Evolutionary conservation across 2,888 invertebrate species (phyloP).

Genomic region (Hypsopygia costalis): DNA sequence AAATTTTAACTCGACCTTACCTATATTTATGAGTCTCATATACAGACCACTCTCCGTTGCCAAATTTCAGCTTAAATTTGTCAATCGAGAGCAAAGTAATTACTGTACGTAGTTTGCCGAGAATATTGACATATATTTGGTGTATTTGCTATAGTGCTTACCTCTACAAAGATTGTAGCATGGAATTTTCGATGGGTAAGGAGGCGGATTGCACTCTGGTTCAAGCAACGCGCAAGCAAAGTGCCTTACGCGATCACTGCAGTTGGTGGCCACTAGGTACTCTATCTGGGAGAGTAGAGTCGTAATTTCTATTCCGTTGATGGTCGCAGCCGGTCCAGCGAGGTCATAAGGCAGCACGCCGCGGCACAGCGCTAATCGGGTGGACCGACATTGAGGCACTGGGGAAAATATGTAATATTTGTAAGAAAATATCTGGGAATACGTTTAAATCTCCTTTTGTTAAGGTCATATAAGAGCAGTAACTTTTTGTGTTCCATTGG

Average conservation of each 20-base stretch:
- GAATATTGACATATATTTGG: no score
- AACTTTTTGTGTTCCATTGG: no score
- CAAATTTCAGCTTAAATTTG: no score
- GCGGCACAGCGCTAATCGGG: slow-evolving; percentile 76
- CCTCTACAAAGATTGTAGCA: slow-evolving; percentile 84
- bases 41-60: no score
- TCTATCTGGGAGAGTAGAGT: slow-evolving; percentile 78
- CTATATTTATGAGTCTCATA: no score
- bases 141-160: slow-evolving; percentile 30
- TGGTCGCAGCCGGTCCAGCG: slow-evolving; percentile 69
- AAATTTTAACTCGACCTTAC: no score
- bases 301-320: slow-evolving; percentile 56
- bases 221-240: slow-evolving; percentile 84
- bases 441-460: no score
- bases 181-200: slow-evolving; percentile 80
- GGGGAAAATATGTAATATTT: slow-evolving; percentile 24
- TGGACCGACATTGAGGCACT: slow-evolving; percentile 77
- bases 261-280: slow-evolving; percentile 81
- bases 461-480: no score
- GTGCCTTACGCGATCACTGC: slow-evolving; percentile 81
- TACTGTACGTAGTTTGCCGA: no score
- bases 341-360: slow-evolving; percentile 85
- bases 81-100: no score
- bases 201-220: slow-evolving; percentile 83
- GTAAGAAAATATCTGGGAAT: background rate